Base-by-base conservation (phyloP, 35 echinoderm and acorn worm species). In the Heliocidaris erythrogramma region DNA sequence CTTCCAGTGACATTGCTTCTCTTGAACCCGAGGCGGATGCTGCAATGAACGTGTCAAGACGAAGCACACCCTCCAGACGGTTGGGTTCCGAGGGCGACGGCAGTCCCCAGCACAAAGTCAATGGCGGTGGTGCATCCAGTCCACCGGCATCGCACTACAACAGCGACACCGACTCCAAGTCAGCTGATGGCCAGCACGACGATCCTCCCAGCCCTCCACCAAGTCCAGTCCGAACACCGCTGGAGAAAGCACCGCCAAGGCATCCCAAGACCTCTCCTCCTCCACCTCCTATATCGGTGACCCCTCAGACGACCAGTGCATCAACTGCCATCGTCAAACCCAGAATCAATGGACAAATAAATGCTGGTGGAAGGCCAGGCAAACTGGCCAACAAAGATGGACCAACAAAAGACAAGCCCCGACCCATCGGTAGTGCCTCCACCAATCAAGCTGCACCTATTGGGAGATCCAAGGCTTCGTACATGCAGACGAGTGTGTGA, bases 41-140 rank as follows among this genome's bases (percentile, higher is more conserved):
- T 59, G 91, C 91, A 48, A 92, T 92, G 91, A 92, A 92, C 48
- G 91, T 48, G 50, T 92, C 91, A 59, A 49, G 91, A 48, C 91
- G 91, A 48, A 92, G 91, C 91, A 92, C 91, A 11, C 91, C 91
- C 16, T 92, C 91, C 47, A 32, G 91, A 30, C 49, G 91, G 29
- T 59, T 92, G 91, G 91, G 91, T 21, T 92, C 91, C n/a, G 91
- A 92, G 47, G 91, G 91, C 18, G 91, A 92, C 29, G 91, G 48
- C 50, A 92, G 91, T 29, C 91, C 91, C 17, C 91, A 92, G 48
- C 91, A 92, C 91, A 92, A 92, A 59, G 91, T 92, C 91, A 92
- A 92, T 29, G 91, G 91, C 48, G 48, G 49, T 30, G 48, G 49
- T 3, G 48, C 21, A 13, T 48, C 91, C 47, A 92, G 91, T 59